Evolutionary conservation across 2,888 invertebrate genomes (phyloP), one percentile per base, ranked within the genome.

Genomic region (Heliconius hortense): DNA sequence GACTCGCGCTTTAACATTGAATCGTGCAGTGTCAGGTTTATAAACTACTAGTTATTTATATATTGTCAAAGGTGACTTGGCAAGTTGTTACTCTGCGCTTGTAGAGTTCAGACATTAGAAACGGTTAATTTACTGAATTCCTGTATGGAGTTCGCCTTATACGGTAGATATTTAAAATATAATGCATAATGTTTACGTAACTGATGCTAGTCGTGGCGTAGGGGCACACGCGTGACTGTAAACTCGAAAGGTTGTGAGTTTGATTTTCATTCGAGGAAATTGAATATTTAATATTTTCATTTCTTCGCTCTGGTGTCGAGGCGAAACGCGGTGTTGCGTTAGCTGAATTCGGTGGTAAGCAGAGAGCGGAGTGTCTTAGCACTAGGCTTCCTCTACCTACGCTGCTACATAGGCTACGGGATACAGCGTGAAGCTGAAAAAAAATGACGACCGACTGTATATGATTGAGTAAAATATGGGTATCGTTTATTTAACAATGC

Each of bases 111-210:
- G n/a, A n/a, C 53, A 56, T 56, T 53, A 28, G 56, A 53, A 69
- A 69, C 28, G 53, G n/a, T 69, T 66, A 66, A 66, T 53, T 69
- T 56, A 15, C 53, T 69, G 13, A 69, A 69, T 56, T 69, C 56
- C 53, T 53, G 31, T 69, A 69, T n/a, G 31, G 31, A 21, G 15
- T 68, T 68, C 31, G 53, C 68, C 28, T 68, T 68, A 48, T 68
- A 68, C 15, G 31, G 28, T 31, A 26, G n/a, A 21, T 68, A 18
- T 68, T 68, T n/a, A 53, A 68, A 5, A 35, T 31, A 31, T 21
- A 18, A 26, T 48, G 66, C 28, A 26, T 68, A 68, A 53, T 53
- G 53, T 68, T 68, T 28, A 68, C n/a, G 31, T 53, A 68, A 53
- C 7, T 53, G 1, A 48, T 10, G 43, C 43, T 13, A 43, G 43